A percentile compares a stretch with the other conserved stretches of the same genome.
phyloP scores from a whole-genome alignment of 2,888 invertebrate genomes.

The Campoletis raptor region DNA sequence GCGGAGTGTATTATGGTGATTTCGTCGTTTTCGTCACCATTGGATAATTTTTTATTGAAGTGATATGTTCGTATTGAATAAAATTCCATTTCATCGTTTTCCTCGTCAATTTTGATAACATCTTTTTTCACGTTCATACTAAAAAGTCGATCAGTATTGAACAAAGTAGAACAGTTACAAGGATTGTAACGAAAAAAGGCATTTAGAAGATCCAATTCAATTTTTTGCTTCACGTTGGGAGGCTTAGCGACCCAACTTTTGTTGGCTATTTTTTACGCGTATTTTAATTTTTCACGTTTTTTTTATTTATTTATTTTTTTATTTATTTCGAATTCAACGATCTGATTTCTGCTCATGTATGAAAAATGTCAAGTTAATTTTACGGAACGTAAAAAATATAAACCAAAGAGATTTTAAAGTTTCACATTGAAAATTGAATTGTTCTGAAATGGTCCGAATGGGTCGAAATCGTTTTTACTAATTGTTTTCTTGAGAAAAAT shows the following conservation, averaged over 20 bases:
- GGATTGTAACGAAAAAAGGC: background rate
- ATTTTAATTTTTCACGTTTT: background rate
- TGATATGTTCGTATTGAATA: constrained; percentile 85
- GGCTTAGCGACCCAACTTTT: too few relatives aligned
- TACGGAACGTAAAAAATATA: too few relatives aligned
- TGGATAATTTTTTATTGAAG: constrained; percentile 86
- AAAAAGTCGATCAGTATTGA: background rate
- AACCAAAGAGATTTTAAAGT: too few relatives aligned
- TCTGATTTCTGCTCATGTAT: too few relatives aligned
- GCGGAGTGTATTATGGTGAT: constrained; percentile 87
- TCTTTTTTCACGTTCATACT: constrained; percentile 85
- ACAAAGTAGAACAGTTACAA: background rate
- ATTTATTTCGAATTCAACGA: background rate
- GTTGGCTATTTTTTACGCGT: too few relatives aligned
- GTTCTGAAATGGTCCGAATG: background rate
- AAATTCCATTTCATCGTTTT: constrained; percentile 86
- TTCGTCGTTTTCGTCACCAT: constrained; percentile 85
- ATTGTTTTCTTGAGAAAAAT: background rate
- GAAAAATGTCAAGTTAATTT: too few relatives aligned
- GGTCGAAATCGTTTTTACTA: background rate
- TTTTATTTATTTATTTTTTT: background rate
- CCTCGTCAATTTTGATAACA: constrained; percentile 85
- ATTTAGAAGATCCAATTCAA: background rate
- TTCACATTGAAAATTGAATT: too few relatives aligned
- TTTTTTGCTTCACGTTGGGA: too few relatives aligned